Conservation (phyloP, 2,797 vertebrate genomes). For the Babyrousa celebensis region DNA sequence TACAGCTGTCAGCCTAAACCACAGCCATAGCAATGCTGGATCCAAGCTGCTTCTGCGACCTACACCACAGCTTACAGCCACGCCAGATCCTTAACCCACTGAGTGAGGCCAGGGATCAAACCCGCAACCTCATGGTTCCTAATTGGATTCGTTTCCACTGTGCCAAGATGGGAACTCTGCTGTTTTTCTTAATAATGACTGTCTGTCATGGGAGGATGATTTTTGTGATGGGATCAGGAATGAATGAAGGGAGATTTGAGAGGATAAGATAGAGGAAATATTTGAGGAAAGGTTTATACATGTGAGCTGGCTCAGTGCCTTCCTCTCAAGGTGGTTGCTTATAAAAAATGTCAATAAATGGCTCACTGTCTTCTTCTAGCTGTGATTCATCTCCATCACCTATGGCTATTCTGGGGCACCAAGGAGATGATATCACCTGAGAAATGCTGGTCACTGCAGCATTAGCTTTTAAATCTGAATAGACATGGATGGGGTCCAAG, state of each 20-base stretch:
- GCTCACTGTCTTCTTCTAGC: not conserved
- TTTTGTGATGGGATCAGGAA: not conserved
- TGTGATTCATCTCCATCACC: not conserved
- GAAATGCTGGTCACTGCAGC: not conserved
- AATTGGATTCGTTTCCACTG: not conserved
- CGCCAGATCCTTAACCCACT: too few species aligned
- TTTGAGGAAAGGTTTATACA: not conserved
- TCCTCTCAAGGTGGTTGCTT: not conserved
- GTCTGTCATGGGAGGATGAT: not conserved
- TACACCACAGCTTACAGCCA: too few species aligned
- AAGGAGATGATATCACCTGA: not conserved
- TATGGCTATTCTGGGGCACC: not conserved
- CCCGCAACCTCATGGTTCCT: too few species aligned
- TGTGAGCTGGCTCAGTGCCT: not conserved
- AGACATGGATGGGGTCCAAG: not conserved
- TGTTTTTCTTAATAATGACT: constrained; percentile 2
- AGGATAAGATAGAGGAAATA: not conserved
- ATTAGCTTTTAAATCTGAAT: not conserved
- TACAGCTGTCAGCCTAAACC: too few species aligned
- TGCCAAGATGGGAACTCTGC: not conserved
- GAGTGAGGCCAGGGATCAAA: too few species aligned
- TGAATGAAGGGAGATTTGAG: constrained; percentile 2
- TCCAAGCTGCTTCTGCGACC: too few species aligned
- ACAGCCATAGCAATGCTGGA: too few species aligned
- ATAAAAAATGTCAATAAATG: not conserved